Base-by-base conservation (phyloP, 2,888 invertebrate species). In the Diabrotica balteata region DNA sequence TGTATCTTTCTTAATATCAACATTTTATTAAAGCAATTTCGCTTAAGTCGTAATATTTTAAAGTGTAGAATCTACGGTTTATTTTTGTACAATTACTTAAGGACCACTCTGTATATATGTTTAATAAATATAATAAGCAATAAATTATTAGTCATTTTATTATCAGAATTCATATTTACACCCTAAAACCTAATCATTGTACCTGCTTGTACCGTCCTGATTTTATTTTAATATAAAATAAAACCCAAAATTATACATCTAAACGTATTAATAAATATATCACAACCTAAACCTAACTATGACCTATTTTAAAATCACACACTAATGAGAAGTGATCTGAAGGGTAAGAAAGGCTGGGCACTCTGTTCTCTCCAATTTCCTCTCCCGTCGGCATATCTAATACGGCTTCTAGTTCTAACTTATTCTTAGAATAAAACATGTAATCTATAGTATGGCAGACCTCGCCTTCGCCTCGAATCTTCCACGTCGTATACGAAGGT, bases 301-400 rank as follows among this genome's bases (percentile, higher is more conserved):
- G 63, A 10, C 68, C 67, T 43, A 78, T 71, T 59, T 71, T 77
- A 73, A 91, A 88, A 81, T 91, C 91, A 78, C 89, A 89, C 62
- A 90, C 89, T 69, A 93, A 85, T 0, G 92, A 91, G 77, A 93
- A 90, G 80, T 93, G 93, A 85, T 93, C 93, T 1, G 92, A 93
- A 0, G 93, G 91, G 82, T 92, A 93, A 61, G 85, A 82, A 73
- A 87, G 86, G 62, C 90, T 90, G 3, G 93, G 93, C 42, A 92
- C 88, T 57, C 91, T 85, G 73, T 88, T 86, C 61, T 86, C 84
- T 1, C 92, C 92, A 63, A 93, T 88, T 74, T 91, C 89, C 42
- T 89, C 88, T 49, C 85, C 90, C 0, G 86, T 85, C 0, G 93
- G 92, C 68, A 92, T 86, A 63, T 87, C 84, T 45, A 90, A 79